Evolutionary conservation across 1,140 invertebrate species (phyloP).

Genomic region (Aphelenchoides fujianensis): DNA sequence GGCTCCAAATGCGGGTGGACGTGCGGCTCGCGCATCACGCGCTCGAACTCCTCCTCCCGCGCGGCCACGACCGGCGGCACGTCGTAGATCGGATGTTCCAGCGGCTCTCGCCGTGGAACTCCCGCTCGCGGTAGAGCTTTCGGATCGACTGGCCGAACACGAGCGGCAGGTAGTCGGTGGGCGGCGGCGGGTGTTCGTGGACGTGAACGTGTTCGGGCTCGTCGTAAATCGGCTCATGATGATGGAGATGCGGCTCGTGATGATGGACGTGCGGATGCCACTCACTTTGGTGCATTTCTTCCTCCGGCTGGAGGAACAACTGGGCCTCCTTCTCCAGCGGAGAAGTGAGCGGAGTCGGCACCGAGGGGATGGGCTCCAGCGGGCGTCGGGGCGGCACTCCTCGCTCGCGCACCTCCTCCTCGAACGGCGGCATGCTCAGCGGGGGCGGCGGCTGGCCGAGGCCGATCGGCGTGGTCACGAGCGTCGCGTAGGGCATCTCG

Average conservation of each 20-base stretch:
- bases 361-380: background rate
- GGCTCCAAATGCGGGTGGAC: background rate
- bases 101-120: background rate
- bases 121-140: background rate
- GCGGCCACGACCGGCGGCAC: background rate
- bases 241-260: background rate
- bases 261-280: background rate
- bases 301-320: conserved; percentile 5
- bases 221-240: background rate
- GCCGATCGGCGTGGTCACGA: background rate
- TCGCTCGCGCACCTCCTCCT: background rate
- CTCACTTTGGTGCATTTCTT: background rate
- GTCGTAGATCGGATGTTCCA: background rate
- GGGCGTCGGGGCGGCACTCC: conserved; percentile 4
- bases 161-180: background rate
- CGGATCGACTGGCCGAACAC: background rate
- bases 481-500: conserved; percentile 1
- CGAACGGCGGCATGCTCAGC: conserved; percentile 1
- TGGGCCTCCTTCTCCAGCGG: conserved; percentile 3
- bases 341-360: conserved; percentile 7
- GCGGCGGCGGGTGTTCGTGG: background rate
- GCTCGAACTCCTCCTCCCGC: background rate
- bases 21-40: background rate
- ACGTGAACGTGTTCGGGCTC: background rate
- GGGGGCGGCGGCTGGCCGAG: background rate